A percentile compares a stretch with the other conserved stretches of the same genome.
phyloP scores from a whole-genome alignment of 1,140 invertebrate species.

The Calephelis virginiensis region DNA sequence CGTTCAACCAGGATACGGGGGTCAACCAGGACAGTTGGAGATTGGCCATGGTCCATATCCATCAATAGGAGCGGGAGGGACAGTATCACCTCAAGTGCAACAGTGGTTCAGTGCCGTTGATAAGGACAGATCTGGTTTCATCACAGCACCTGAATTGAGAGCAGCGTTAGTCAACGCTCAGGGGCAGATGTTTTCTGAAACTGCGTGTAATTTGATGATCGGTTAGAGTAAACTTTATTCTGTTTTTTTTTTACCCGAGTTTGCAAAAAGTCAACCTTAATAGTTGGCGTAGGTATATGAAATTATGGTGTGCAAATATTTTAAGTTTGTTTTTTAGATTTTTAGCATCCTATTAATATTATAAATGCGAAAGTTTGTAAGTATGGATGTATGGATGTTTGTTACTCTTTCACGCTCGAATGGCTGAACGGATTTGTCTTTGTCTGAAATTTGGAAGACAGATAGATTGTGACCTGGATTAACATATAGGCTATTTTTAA shows the following conservation, averaged over 20 bases:
- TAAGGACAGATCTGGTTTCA: slow-evolving; percentile 89
- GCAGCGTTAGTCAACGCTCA: slow-evolving; percentile 91
- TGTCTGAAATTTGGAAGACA: too few relatives aligned
- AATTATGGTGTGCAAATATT: too few relatives aligned
- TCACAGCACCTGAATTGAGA: slow-evolving; percentile 88
- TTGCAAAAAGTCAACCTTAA: background rate
- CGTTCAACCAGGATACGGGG: slow-evolving; percentile 44
- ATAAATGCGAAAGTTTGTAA: too few relatives aligned
- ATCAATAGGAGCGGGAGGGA: slow-evolving; percentile 54
- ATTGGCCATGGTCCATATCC: slow-evolving; percentile 70
- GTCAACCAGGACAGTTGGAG: slow-evolving; percentile 45
- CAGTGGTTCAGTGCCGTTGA: slow-evolving; percentile 92
- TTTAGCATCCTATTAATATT: too few relatives aligned
- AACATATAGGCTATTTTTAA: too few relatives aligned
- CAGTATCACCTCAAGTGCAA: slow-evolving; percentile 83
- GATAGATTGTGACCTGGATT: too few relatives aligned
- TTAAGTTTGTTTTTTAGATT: too few relatives aligned
- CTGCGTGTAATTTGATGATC: slow-evolving; percentile 93
- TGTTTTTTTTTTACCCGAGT: background rate
- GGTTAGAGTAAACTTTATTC: slow-evolving; percentile 76
- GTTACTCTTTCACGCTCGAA: too few relatives aligned
- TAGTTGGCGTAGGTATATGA: too few relatives aligned
- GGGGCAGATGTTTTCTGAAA: slow-evolving; percentile 90
- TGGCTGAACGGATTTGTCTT: too few relatives aligned
- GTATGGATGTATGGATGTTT: too few relatives aligned